These are phyloP conservation scores for Nesogale talazaci DNA, from an alignment of 2,113 vertebrate species.

Conservation along the genomic window DNA sequence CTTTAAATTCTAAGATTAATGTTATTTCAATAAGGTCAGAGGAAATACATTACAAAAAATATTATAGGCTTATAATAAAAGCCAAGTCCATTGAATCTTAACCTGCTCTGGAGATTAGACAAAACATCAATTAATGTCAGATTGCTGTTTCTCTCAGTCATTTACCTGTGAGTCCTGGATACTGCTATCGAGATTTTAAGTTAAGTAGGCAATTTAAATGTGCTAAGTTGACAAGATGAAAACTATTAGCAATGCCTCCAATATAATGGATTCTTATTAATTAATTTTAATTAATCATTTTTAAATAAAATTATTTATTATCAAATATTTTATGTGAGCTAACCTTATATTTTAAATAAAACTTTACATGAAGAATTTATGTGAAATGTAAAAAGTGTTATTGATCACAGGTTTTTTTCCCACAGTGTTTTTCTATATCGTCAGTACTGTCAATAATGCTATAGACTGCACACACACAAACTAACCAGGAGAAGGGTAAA, in stretches of 20 bases:
- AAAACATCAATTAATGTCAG: conserved; percentile 33
- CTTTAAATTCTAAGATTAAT: conserved; percentile 13
- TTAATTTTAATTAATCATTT: neutral
- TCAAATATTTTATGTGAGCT: too few relatives aligned
- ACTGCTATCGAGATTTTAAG: neutral
- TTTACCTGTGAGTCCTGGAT: neutral
- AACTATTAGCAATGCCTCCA: neutral
- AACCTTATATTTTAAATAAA: too few relatives aligned
- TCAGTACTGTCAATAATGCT: too few relatives aligned
- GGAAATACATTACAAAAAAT: conserved; percentile 37
- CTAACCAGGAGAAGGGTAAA: too few relatives aligned
- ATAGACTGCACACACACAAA: too few relatives aligned
- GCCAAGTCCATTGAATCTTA: neutral
- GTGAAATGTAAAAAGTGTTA: too few relatives aligned
- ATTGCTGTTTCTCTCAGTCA: neutral
- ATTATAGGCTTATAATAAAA: conserved; percentile 25
- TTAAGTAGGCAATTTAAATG: neutral
- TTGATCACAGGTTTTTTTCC: too few relatives aligned
- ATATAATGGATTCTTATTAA: neutral
- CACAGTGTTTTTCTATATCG: too few relatives aligned
- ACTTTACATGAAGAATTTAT: too few relatives aligned
- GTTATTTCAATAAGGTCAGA: neutral
- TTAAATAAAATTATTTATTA: too few relatives aligned
- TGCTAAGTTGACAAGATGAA: neutral
- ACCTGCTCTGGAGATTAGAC: neutral